Conservation (phyloP, 1,140 invertebrate species). For the Drosophila pseudoananassae region DNA sequence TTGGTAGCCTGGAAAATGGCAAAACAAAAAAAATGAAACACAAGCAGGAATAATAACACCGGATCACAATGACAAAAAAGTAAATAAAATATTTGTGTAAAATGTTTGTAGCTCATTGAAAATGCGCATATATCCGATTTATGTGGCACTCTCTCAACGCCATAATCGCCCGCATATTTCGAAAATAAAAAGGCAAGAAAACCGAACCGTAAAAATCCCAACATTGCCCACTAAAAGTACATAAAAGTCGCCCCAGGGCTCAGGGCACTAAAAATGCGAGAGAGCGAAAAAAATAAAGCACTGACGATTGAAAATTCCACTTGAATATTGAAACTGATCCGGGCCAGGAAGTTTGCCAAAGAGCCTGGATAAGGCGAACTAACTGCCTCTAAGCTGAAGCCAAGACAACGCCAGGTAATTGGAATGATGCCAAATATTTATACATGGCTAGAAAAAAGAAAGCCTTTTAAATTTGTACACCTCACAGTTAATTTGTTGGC, state of each 20-base stretch:
- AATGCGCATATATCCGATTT: slow-evolving; percentile 65
- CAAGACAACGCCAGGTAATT: slow-evolving; percentile 8
- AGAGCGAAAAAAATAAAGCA: not conserved
- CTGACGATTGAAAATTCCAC: slow-evolving; percentile 26
- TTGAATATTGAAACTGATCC: slow-evolving; percentile 23
- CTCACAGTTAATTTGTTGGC: not conserved
- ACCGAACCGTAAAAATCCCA: slow-evolving; percentile 28
- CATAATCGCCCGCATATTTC: slow-evolving; percentile 58
- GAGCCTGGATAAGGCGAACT: not conserved
- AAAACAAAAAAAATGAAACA: no score
- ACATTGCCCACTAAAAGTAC: slow-evolving; percentile 32
- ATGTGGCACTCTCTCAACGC: slow-evolving; percentile 46
- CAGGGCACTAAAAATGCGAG: slow-evolving; percentile 3
- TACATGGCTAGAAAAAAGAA: not conserved
- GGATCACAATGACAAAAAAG: slow-evolving; percentile 27
- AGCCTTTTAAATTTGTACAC: not conserved
- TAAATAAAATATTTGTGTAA: slow-evolving; percentile 54
- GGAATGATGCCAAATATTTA: slow-evolving; percentile 17
- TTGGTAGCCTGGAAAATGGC: not conserved
- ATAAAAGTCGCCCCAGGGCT: slow-evolving; percentile 23
- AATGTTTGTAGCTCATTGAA: slow-evolving; percentile 50
- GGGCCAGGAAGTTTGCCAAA: not conserved
- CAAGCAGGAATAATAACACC: slow-evolving; percentile 12
- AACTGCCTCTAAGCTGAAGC: not conserved
- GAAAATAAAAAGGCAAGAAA: slow-evolving; percentile 33